Conservation (phyloP, 2,113 vertebrate genomes). For the Chloroceryle aenea region DNA sequence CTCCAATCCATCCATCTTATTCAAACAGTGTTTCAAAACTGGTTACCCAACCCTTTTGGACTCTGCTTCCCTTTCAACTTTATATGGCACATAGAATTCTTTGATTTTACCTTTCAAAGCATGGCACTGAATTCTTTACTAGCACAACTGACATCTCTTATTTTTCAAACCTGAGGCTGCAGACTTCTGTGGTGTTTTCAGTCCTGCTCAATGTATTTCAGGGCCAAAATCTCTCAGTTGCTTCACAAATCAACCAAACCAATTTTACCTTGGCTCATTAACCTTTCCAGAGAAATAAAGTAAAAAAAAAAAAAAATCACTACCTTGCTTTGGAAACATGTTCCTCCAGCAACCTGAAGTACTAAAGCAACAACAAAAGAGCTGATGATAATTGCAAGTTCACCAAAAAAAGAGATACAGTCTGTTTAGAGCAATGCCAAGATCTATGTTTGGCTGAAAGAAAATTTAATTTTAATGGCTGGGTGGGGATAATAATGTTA, state of each 20-base stretch:
- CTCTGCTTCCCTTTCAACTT: constrained; percentile 73
- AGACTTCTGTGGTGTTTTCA: constrained; percentile 21
- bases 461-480: background rate
- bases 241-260: background rate
- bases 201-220: background rate
- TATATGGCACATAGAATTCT: constrained; percentile 79
- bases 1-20: constrained; percentile 80
- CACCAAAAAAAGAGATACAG: fast-evolving
- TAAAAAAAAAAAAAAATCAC: background rate
- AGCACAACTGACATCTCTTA: constrained; percentile 52
- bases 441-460: background rate
- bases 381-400: background rate
- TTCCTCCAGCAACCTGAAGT: background rate
- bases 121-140: constrained; percentile 74
- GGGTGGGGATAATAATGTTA: background rate
- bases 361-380: background rate
- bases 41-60: constrained; percentile 74
- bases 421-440: background rate
- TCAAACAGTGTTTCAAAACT: constrained; percentile 78
- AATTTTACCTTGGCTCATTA: background rate
- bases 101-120: constrained; percentile 80
- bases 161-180: constrained; percentile 33
- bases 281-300: background rate
- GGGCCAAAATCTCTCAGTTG: background rate
- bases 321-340: background rate